phyloP scores from a whole-genome alignment of 2,797 vertebrate genomes.

The Mycteria americana region DNA sequence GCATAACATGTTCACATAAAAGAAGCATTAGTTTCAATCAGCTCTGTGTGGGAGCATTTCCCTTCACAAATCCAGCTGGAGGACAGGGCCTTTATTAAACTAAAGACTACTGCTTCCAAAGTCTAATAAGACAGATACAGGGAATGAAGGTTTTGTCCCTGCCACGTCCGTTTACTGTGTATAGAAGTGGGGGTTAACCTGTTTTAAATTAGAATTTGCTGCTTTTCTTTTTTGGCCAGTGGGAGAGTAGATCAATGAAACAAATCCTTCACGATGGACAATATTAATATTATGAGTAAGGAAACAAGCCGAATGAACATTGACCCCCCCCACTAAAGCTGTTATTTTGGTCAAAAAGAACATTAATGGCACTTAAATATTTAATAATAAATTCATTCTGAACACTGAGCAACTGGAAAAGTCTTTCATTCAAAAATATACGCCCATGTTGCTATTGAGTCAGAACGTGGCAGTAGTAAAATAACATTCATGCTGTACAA shows the following conservation, averaged over 20 bases:
- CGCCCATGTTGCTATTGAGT: not conserved
- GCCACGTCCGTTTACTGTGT: not conserved
- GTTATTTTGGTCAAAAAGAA: not conserved
- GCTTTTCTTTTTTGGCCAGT: not conserved
- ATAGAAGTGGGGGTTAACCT: not conserved
- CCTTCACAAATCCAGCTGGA: constrained; percentile 44
- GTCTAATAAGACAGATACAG: not conserved
- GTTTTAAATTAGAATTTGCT: not conserved
- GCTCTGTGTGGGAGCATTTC: constrained; percentile 48
- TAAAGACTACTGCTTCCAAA: not conserved
- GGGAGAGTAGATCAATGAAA: not conserved
- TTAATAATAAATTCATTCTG: not conserved
- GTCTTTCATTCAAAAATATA: not conserved
- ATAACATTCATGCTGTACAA: not conserved
- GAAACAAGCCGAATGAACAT: not conserved
- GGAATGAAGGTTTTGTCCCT: not conserved
- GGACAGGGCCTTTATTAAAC: constrained; percentile 10
- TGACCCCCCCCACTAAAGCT: not conserved
- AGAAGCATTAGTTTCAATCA: constrained; percentile 26
- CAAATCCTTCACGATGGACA: not conserved
- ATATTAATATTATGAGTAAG: not conserved
- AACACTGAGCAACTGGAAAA: not conserved
- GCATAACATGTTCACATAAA: constrained; percentile 21
- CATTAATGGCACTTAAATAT: not conserved
- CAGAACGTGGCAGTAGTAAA: not conserved